Percentiles rank a stretch among this genome's conserved stretches.
phyloP scores from a whole-genome alignment of 2,113 vertebrate species.

The Brachirus orientalis region DNA sequence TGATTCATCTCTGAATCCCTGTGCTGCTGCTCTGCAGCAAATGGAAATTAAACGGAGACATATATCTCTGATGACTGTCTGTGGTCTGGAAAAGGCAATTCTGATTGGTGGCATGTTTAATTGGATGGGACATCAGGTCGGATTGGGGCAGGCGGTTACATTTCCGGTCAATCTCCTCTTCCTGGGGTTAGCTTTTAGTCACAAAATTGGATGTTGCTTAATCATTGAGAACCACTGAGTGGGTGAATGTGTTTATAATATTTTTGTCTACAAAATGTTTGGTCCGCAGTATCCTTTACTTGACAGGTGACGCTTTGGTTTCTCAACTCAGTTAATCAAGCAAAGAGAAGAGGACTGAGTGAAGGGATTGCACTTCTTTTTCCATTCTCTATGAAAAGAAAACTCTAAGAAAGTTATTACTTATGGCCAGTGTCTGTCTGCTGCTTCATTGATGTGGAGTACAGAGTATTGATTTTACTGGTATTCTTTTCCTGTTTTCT shows the following conservation, averaged over 20 bases:
- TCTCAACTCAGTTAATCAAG: slow-evolving; percentile 15
- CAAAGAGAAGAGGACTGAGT: background rate
- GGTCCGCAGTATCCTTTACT: slow-evolving; percentile 13
- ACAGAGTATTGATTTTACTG: slow-evolving; percentile 17
- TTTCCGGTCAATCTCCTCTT: slow-evolving; percentile 33
- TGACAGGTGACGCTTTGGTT: background rate
- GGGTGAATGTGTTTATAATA: background rate
- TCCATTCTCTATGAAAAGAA: background rate
- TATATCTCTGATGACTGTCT: slow-evolving; percentile 50
- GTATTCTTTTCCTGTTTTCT: slow-evolving; percentile 19
- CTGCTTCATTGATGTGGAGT: slow-evolving; percentile 7
- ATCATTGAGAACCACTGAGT: slow-evolving; percentile 28
- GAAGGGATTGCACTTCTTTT: background rate
- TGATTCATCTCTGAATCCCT: slow-evolving; percentile 22
- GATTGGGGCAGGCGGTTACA: slow-evolving; percentile 23
- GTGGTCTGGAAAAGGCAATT: slow-evolving; percentile 28
- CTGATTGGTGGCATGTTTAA: slow-evolving; percentile 54
- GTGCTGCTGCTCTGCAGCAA: slow-evolving; percentile 45
- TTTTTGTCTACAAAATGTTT: background rate
- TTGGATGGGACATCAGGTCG: slow-evolving; percentile 44
- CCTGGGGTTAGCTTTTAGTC: slow-evolving; percentile 9
- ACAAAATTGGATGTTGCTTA: slow-evolving; percentile 31
- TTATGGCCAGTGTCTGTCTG: background rate
- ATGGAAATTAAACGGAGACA: slow-evolving; percentile 64
- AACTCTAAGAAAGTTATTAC: background rate